Base-by-base conservation (phyloP, 2,888 invertebrate species). In the Euplagia quadripunctaria region DNA sequence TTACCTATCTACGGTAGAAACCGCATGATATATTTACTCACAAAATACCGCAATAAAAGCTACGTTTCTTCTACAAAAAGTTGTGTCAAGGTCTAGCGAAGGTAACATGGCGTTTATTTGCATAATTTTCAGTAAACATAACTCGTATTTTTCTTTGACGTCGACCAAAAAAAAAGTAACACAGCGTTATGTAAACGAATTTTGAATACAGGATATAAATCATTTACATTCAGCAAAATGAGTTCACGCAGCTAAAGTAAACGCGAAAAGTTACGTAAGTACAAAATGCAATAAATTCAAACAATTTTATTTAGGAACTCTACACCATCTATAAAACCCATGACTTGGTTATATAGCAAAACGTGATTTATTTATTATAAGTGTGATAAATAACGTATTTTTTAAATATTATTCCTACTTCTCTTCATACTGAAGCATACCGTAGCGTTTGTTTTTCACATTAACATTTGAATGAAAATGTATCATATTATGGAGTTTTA, bases 331-430 rank as follows among this genome's bases (percentile, higher is more conserved):
- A 85, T 85, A 87, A 87, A 87, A 86, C 77, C 74, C 72, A 74
- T 61, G 82, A 82, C 81, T 81, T 83, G 80, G 82, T 83, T 84
- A 83, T 82, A 82, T 75, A 81, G 76, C 77, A 68, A 85, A 63
- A 77, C 78, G 77, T 79, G 82, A 83, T 83, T 86, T 86, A 85
- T 86, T 82, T 85, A 86, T 84, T 82, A 58, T 78, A 84, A 82
- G 81, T 83, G 80, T 80, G 71, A 79, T 75, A 82, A 82, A 81
- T 77, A 76, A 70, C 31, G 72, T 68, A 55, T 70, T 78, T 78
- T 78, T 78, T 71, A 70, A 84, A 70, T 42, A 20, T 55, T 14
- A 16, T 42, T 42, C 3, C 42, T 11, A 42, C 42, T 42, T 68
- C 52, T 42, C 55, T n/a, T 68, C 7, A 11, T 31, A 2, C 31